Conservation (phyloP, 2,888 invertebrate genomes). For the Stictocephala bisonia region DNA sequence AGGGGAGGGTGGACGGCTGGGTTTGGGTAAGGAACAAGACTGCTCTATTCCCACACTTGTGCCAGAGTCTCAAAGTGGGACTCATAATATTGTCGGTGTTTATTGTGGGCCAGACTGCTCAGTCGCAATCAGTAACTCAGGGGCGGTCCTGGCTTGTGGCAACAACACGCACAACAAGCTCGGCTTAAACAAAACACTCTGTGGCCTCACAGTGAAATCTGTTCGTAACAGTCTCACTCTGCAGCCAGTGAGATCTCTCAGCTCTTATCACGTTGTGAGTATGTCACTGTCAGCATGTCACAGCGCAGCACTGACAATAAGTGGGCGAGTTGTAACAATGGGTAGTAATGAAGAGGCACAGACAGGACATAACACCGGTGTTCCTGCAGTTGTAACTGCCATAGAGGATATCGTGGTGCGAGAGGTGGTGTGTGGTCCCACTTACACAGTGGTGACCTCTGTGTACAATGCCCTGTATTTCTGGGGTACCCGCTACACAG, state of each 20-base stretch:
- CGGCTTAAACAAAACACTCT: slow-evolving; percentile 65
- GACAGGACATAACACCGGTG: slow-evolving; percentile 67
- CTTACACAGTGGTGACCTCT: slow-evolving; percentile 74
- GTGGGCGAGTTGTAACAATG: slow-evolving; percentile 73
- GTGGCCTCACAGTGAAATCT: slow-evolving; percentile 35
- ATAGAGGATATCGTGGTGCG: slow-evolving; percentile 19
- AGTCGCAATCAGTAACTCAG: slow-evolving; percentile 71
- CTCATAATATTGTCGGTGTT: too few species aligned
- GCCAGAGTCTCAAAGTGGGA: background rate
- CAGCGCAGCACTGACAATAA: slow-evolving; percentile 72
- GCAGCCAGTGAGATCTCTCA: slow-evolving; percentile 47
- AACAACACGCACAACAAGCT: slow-evolving; percentile 74
- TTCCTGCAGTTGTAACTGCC: slow-evolving; percentile 65
- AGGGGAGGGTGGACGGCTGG: slow-evolving; percentile 72
- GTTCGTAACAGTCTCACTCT: slow-evolving; percentile 18
- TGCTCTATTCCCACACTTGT: slow-evolving; percentile 60
- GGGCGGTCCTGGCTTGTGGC: slow-evolving; percentile 73
- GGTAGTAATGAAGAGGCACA: slow-evolving; percentile 75
- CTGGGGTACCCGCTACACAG: slow-evolving; percentile 70
- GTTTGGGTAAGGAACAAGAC: slow-evolving; percentile 68
- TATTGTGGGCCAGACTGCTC: slow-evolving; percentile 73
- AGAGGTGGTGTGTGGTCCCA: slow-evolving; percentile 73
- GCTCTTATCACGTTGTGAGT: slow-evolving; percentile 40
- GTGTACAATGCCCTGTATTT: slow-evolving; percentile 75
- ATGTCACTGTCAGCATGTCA: slow-evolving; percentile 63